Evolutionary conservation across 1,140 invertebrate species (phyloP), one percentile per base, ranked within the genome.

Genomic region (Spodoptera frugiperda): DNA sequence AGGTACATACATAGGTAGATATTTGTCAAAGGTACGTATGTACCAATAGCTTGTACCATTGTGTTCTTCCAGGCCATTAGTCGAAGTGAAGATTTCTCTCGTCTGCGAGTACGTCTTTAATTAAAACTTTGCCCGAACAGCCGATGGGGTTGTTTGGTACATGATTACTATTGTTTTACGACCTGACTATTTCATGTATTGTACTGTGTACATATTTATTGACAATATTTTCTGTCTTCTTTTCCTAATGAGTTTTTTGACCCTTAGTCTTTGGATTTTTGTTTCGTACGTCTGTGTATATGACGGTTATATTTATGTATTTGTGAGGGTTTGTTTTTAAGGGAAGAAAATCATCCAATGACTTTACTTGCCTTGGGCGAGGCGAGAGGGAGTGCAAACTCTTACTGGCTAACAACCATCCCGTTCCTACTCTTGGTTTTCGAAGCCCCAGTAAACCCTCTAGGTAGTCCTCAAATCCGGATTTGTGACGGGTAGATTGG

Each of bases 41-140:
- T 44, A n/a, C 39, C n/a, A 11, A 39, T 15, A 15, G 10, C 44
- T 44, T 11, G 59, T 63, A 44, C n/a, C 59, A 15, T 44, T 25
- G 30, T 63, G 19, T 61, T 55, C 25, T 67, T 80, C 74, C 71
- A 72, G 46, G 44, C 77, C 59, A 81, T 74, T 72, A 81, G 67
- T 65, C 68, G 68, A 80, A 78, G 67, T 78, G 78, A 74, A 78
- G 70, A 80, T 75, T 80, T 78, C 63, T 78, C n/a, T 46, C 77
- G 6, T 39, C 33, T 46, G 53, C 72, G 72, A 77, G 79, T 77
- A 79, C 74, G 76, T 85, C 82, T 86, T 89, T 91, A 89, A 91
- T 91, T 89, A 91, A 89, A 91, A 91, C 84, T 91, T 91, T 89
- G 48, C 14, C 25, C 17, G 46, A 63, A 39, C 25, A 65, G 48